Conservation (phyloP, 64 coral and sea anemone genomes). For the Cladopsammia gracilis region DNA sequence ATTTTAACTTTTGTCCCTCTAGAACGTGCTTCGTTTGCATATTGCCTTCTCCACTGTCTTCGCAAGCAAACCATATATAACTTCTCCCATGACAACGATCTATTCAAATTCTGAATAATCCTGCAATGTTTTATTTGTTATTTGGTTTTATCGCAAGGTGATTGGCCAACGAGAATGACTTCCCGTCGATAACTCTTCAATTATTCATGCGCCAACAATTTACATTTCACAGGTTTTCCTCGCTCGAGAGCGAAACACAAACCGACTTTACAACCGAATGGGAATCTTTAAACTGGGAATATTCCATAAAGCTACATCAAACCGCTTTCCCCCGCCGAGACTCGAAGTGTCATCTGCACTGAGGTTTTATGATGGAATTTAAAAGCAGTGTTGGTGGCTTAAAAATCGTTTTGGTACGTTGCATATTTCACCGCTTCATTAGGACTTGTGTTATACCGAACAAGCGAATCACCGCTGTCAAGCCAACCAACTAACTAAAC, state of each 20-base stretch:
- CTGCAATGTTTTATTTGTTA: slow-evolving; percentile 19
- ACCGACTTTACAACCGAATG: not conserved
- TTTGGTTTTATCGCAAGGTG: not conserved
- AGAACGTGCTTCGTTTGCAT: not conserved
- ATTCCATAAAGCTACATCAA: not conserved
- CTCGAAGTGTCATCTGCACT: not conserved
- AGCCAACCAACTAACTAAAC: not conserved
- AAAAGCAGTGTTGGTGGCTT: not conserved
- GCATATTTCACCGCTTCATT: not conserved
- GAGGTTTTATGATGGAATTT: not conserved
- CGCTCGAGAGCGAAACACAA: slow-evolving; percentile 21
- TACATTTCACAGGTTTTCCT: slow-evolving; percentile 5
- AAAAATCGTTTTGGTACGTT: slow-evolving; percentile 19
- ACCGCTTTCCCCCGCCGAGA: not conserved
- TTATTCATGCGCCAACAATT: slow-evolving; percentile 33
- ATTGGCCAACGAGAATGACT: slow-evolving; percentile 3
- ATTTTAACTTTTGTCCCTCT: too few relatives aligned
- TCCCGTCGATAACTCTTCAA: slow-evolving; percentile 3
- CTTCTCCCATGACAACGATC: slow-evolving; percentile 4
- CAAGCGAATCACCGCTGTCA: not conserved
- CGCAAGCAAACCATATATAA: not conserved
- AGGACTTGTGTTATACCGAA: not conserved
- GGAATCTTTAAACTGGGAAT: not conserved
- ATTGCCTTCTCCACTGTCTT: too few relatives aligned
- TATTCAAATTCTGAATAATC: slow-evolving; percentile 20